Evolutionary conservation across 2,888 invertebrate genomes (phyloP).

Genomic region (Cinara cedri): DNA sequence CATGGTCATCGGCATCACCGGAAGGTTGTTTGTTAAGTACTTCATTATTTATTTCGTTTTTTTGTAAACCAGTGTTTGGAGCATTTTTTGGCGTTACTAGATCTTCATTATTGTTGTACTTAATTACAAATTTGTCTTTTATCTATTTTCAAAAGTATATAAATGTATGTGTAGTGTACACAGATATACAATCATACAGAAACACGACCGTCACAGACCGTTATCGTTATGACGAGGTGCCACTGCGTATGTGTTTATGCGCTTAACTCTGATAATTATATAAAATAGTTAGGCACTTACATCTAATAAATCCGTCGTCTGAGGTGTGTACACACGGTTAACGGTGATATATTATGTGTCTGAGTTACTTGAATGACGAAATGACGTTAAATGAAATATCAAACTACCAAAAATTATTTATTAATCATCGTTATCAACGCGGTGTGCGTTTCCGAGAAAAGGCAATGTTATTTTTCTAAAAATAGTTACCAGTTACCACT

Average conservation of each 20-base stretch:
- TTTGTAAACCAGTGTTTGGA: constrained; percentile 26
- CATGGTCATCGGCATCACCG: constrained; percentile 15
- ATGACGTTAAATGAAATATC: background rate
- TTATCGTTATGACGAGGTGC: too few relatives aligned
- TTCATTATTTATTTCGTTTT: constrained; percentile 35
- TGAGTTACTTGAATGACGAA: background rate
- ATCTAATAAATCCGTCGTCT: background rate
- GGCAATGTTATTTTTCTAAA: background rate
- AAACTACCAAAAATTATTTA: constrained; percentile 1
- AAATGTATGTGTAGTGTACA: too few relatives aligned
- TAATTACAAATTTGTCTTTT: too few relatives aligned
- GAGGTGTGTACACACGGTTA: background rate
- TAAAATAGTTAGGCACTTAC: constrained; percentile 14
- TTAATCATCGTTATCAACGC: constrained; percentile 17
- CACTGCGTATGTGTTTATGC: constrained; percentile 31
- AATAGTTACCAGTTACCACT: constrained; percentile 9
- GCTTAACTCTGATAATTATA: background rate
- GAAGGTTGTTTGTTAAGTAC: constrained; percentile 17
- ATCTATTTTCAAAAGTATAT: too few relatives aligned
- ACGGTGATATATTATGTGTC: background rate
- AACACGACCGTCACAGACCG: too few relatives aligned
- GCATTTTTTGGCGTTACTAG: too few relatives aligned
- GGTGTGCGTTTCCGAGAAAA: background rate
- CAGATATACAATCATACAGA: too few relatives aligned
- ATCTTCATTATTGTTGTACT: too few relatives aligned